Conservation (phyloP, 2,888 invertebrate genomes). For the Strigamia transsilvanica region DNA sequence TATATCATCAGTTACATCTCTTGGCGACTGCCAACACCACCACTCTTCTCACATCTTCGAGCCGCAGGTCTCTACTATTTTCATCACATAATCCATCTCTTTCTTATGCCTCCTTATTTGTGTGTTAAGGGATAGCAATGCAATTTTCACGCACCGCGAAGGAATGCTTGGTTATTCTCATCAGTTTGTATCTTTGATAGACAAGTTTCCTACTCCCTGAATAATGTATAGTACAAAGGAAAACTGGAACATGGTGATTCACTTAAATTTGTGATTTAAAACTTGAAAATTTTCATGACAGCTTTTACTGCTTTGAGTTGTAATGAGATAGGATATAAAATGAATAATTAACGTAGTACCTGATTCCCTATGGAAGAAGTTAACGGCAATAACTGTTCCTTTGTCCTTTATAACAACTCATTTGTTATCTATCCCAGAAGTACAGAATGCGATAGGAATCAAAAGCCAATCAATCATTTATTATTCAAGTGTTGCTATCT, state of each 20-base stretch:
- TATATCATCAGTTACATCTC: slow-evolving; percentile 49
- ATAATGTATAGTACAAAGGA: neutral
- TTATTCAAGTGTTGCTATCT: slow-evolving; percentile 38
- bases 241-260: neutral
- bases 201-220: neutral
- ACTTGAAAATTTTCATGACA: slow-evolving; percentile 32
- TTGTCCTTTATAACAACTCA: slow-evolving; percentile 31
- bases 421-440: slow-evolving; percentile 29
- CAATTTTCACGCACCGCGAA: neutral
- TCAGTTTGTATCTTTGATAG: slow-evolving; percentile 1
- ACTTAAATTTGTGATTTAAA: slow-evolving; percentile 36
- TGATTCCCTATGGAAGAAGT: slow-evolving; percentile 17
- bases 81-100: slow-evolving; percentile 40
- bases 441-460: slow-evolving; percentile 11
- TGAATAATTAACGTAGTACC: slow-evolving; percentile 3
- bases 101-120: slow-evolving; percentile 13
- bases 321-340: slow-evolving; percentile 37
- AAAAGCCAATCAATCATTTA: slow-evolving; percentile 37
- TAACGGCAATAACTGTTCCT: slow-evolving; percentile 21
- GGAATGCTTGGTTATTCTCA: neutral
- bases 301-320: slow-evolving; percentile 6
- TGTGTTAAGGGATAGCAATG: neutral
- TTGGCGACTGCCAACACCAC: slow-evolving; percentile 49
- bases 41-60: slow-evolving; percentile 21
- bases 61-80: slow-evolving; percentile 39